A percentile compares a stretch with the other conserved stretches of the same genome.
These are phyloP conservation scores for Simalia tracyae DNA, from an alignment of 2,797 vertebrate species.

Conservation along the genomic window DNA sequence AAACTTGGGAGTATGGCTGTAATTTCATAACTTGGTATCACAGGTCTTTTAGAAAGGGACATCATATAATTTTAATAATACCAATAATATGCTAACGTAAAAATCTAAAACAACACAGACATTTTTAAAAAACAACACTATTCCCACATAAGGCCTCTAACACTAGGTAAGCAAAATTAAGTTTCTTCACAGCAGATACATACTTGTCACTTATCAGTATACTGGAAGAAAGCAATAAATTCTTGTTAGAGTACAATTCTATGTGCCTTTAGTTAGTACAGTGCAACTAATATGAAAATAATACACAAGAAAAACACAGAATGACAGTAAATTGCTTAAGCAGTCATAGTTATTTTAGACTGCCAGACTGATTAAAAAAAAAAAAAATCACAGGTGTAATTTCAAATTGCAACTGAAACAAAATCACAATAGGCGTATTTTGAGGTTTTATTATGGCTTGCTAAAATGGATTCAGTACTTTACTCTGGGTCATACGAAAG, in stretches of 20 bases:
- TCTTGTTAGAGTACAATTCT: constrained; percentile 28
- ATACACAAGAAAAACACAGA: background rate
- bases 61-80: constrained; percentile 41
- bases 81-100: constrained; percentile 49
- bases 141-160: constrained; percentile 69
- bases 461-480: constrained; percentile 19
- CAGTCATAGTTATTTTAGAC: constrained; percentile 18
- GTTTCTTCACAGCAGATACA: constrained; percentile 57
- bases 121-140: constrained; percentile 14
- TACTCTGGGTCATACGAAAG: constrained; percentile 15
- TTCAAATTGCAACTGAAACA: background rate
- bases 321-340: constrained; percentile 8
- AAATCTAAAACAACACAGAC: constrained; percentile 46
- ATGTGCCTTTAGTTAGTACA: constrained; percentile 26
- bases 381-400: background rate
- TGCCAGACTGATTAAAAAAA: background rate
- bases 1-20: background rate
- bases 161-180: constrained; percentile 68
- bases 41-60: background rate
- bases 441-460: constrained; percentile 50
- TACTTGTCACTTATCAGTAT: constrained; percentile 27
- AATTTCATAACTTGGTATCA: background rate
- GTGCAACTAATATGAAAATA: constrained; percentile 22
- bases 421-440: constrained; percentile 45
- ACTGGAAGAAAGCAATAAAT: constrained; percentile 47